phyloP scores from a whole-genome alignment of 2,113 vertebrate species.

The Nestor notabilis region DNA sequence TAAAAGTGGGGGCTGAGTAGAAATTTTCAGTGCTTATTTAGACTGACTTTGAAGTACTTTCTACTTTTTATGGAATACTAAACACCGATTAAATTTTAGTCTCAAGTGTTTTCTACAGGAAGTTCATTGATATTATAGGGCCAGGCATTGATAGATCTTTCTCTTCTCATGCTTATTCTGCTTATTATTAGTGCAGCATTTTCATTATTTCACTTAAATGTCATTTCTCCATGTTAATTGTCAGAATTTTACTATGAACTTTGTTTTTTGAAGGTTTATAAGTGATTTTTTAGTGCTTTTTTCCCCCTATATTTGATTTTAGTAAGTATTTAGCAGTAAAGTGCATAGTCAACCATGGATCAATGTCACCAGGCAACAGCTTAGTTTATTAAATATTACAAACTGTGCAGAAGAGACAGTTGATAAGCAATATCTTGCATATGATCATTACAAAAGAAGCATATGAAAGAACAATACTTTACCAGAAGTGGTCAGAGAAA shows the following conservation, averaged over 20 bases:
- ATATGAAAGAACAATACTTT: not conserved
- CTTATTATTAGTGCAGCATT: not conserved
- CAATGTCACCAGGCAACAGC: not conserved
- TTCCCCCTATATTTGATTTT: not conserved
- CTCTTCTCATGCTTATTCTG: not conserved
- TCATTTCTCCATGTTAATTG: not conserved
- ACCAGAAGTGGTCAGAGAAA: not conserved
- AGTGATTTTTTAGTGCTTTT: not conserved
- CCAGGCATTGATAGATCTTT: not conserved
- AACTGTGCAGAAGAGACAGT: not conserved
- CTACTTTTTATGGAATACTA: not conserved
- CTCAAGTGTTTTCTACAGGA: not conserved
- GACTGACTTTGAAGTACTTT: not conserved
- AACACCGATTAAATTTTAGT: not conserved
- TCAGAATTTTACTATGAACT: constrained; percentile 25
- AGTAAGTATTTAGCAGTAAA: not conserved
- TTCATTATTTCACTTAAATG: constrained; percentile 19
- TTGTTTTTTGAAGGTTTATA: not conserved
- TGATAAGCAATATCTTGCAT: constrained; percentile 1
- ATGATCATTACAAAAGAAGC: not conserved
- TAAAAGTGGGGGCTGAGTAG: not conserved
- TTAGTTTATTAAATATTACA: constrained; percentile 31
- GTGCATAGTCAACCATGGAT: not conserved
- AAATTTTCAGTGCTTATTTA: not conserved
- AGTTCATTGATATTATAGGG: not conserved